These are phyloP conservation scores for Elymnias hypermnestra DNA, from an alignment of 1,140 invertebrate species.

Conservation along the genomic window DNA sequence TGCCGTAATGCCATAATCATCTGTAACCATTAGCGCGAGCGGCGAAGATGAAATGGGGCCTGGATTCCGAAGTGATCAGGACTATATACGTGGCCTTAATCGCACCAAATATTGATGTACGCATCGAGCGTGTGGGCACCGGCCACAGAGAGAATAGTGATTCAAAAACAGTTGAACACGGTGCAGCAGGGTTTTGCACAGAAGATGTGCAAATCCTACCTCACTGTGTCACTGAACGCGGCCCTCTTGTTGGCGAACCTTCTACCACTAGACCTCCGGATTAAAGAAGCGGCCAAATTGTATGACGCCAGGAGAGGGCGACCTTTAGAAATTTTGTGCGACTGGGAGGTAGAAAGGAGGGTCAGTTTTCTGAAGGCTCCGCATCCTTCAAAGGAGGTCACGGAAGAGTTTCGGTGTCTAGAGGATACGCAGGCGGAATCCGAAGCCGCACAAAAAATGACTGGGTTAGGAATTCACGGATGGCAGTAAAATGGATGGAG, in stretches of 20 bases:
- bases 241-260: background rate
- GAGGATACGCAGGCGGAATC: too few species aligned
- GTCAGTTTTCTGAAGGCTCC: background rate
- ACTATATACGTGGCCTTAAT: constrained; percentile 17
- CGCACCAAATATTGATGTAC: constrained; percentile 25
- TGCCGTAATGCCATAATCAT: too few species aligned
- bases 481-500: constrained; percentile 15
- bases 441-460: background rate
- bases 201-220: constrained; percentile 2
- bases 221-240: background rate
- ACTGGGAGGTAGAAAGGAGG: constrained; percentile 12
- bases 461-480: constrained; percentile 7
- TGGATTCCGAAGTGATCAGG: constrained; percentile 14
- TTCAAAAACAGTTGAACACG: constrained; percentile 1
- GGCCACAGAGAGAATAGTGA: constrained; percentile 4
- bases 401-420: background rate
- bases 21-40: constrained; percentile 7
- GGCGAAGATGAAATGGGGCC: constrained; percentile 14
- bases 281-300: constrained; percentile 5
- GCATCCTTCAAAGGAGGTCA: constrained; percentile 9
- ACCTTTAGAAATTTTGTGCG: background rate
- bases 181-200: constrained; percentile 2
- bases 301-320: constrained; percentile 20
- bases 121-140: constrained; percentile 20
- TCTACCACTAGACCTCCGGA: background rate